Percentiles rank a stretch among this genome's conserved stretches.
phyloP scores from a whole-genome alignment of 2,888 invertebrate species.

The Cylloceria caligata region DNA sequence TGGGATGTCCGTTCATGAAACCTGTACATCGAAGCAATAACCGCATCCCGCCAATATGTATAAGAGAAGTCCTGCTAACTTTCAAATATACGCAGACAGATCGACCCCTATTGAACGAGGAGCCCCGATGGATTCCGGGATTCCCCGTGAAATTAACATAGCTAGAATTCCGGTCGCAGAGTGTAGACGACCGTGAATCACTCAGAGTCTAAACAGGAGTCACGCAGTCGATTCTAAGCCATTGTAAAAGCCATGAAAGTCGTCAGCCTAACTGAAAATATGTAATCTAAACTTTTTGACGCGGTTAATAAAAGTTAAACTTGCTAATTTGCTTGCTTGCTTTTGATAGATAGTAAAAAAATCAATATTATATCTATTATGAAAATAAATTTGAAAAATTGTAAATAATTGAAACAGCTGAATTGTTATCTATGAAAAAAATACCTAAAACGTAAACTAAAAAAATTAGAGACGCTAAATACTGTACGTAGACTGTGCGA shows the following conservation, averaged over 20 bases:
- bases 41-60: constrained; percentile 37
- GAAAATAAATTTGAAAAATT: not conserved
- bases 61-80: constrained; percentile 32
- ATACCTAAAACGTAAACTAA: not conserved
- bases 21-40: constrained; percentile 55
- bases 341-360: no score
- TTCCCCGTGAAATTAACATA: constrained; percentile 67
- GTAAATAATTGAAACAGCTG: not conserved
- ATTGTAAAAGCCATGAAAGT: not conserved
- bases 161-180: constrained; percentile 54
- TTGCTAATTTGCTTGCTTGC: no score
- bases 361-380: not conserved
- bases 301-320: no score
- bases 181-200: constrained; percentile 53
- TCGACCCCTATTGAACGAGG: constrained; percentile 30
- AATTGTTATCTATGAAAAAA: not conserved
- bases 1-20: constrained; percentile 5
- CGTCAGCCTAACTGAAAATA: not conserved
- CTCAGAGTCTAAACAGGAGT: constrained; percentile 45
- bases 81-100: constrained; percentile 56
- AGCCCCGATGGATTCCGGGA: constrained; percentile 56
- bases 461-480: not conserved
- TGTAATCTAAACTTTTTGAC: not conserved
- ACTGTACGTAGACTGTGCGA: not conserved
- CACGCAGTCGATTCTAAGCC: not conserved